A percentile compares a stretch with the other conserved stretches of the same genome.
phyloP scores from a whole-genome alignment of 2,888 invertebrate genomes.

The Eupithecia exiguata region DNA sequence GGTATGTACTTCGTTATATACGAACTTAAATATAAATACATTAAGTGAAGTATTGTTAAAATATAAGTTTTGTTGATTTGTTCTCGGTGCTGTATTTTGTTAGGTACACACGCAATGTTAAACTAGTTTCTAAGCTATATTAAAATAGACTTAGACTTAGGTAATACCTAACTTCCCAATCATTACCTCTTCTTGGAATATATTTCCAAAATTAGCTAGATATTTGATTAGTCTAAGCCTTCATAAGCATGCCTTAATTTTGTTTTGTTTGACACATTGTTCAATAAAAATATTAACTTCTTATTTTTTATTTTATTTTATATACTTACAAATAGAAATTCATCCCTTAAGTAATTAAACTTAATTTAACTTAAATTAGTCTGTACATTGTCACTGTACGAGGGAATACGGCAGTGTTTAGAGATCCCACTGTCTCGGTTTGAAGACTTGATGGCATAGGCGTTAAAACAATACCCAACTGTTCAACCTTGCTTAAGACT shows the following conservation, averaged over 20 bases:
- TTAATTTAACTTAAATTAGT: conserved; percentile 74
- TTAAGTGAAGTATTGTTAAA: not conserved
- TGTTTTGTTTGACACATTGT: not conserved
- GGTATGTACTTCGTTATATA: not conserved
- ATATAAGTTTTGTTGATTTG: conserved; percentile 1
- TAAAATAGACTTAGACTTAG: not conserved
- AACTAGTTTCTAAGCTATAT: not conserved
- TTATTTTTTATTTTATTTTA: conserved; percentile 56
- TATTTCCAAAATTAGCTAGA: not conserved
- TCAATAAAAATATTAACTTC: conserved; percentile 30
- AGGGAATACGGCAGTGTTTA: conserved; percentile 67
- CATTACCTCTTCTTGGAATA: not conserved
- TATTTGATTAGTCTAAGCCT: not conserved
- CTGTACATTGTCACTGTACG: conserved; percentile 72
- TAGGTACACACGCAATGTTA: not conserved
- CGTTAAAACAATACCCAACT: conserved; percentile 15
- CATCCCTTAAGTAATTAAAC: conserved; percentile 72
- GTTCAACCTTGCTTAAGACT: not conserved
- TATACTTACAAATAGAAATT: conserved; percentile 81
- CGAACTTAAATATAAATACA: not conserved
- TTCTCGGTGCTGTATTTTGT: not conserved
- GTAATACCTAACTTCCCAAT: not conserved
- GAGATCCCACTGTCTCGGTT: conserved; percentile 53
- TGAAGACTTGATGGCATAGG: conserved; percentile 8
- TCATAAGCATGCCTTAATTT: not conserved